Percentiles rank a stretch among this genome's conserved stretches.
Conservation (phyloP, 2,797 vertebrate genomes). For the Paedocypris micromegethes region DNA sequence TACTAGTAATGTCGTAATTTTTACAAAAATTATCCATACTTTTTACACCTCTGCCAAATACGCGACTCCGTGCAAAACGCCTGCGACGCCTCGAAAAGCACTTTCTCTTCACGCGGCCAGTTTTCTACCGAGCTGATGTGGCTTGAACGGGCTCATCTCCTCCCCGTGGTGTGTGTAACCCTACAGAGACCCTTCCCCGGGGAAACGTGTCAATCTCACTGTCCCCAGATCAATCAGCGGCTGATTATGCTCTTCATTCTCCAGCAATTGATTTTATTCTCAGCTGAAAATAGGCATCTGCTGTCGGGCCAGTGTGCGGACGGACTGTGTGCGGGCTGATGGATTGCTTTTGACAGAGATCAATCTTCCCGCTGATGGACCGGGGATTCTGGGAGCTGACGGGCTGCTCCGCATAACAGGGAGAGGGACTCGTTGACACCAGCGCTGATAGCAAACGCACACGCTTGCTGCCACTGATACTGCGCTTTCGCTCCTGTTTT, state of each 20-base stretch:
- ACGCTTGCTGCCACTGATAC: constrained; percentile 27
- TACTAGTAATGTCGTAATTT: no score
- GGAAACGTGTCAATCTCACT: constrained; percentile 56
- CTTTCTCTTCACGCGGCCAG: background rate
- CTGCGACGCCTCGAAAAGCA: no score
- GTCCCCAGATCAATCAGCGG: constrained; percentile 56
- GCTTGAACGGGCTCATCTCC: constrained; percentile 39
- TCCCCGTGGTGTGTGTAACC: constrained; percentile 44
- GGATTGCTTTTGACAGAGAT: constrained; percentile 66
- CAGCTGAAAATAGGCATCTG: constrained; percentile 61
- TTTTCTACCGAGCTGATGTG: constrained; percentile 13
- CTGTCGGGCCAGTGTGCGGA: constrained; percentile 49
- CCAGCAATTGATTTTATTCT: constrained; percentile 61
- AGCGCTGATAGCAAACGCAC: constrained; percentile 28
- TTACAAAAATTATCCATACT: no score
- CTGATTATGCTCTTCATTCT: constrained; percentile 57
- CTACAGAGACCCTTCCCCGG: constrained; percentile 50
- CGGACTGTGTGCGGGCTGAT: constrained; percentile 49
- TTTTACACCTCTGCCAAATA: no score
- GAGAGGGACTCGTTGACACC: constrained; percentile 39
- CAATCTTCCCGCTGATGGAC: constrained; percentile 62
- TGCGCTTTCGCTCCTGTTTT: constrained; percentile 3
- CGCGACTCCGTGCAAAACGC: no score
- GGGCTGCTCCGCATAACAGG: constrained; percentile 49
- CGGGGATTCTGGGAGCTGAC: constrained; percentile 51